phyloP scores from a whole-genome alignment of 2,113 vertebrate species.

The Hystrix brachyura region DNA sequence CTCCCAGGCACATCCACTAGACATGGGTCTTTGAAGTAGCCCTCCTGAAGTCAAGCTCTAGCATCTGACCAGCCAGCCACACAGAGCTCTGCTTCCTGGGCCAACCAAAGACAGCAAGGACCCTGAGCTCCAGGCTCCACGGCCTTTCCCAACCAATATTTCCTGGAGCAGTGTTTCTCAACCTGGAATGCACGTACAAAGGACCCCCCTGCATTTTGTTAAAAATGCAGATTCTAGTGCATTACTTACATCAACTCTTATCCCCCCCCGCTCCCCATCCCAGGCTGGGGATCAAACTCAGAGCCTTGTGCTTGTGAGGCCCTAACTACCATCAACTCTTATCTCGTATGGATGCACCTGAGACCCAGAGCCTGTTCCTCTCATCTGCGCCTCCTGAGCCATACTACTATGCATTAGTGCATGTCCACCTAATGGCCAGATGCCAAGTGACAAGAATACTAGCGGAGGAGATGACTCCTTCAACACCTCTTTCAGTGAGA shows the following conservation, averaged over 20 bases:
- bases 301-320: too few species aligned
- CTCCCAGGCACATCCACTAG: not conserved
- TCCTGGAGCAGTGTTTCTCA: not conserved
- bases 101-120: not conserved
- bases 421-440: not conserved
- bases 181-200: not conserved
- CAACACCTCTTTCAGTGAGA: not conserved
- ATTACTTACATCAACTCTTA: not conserved
- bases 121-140: not conserved
- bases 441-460: not conserved
- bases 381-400: not conserved
- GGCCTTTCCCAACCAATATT: not conserved
- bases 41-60: not conserved
- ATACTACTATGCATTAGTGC: not conserved
- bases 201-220: not conserved
- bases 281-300: too few species aligned
- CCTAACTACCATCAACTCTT: not conserved
- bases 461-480: not conserved
- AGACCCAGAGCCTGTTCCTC: not conserved
- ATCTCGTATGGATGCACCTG: not conserved
- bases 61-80: not conserved
- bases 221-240: not conserved
- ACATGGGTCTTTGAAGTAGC: not conserved
- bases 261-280: too few species aligned
- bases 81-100: not conserved